These are phyloP conservation scores for Trigoniulus corallinus DNA, from an alignment of 1,140 invertebrate species.

Conservation along the genomic window DNA sequence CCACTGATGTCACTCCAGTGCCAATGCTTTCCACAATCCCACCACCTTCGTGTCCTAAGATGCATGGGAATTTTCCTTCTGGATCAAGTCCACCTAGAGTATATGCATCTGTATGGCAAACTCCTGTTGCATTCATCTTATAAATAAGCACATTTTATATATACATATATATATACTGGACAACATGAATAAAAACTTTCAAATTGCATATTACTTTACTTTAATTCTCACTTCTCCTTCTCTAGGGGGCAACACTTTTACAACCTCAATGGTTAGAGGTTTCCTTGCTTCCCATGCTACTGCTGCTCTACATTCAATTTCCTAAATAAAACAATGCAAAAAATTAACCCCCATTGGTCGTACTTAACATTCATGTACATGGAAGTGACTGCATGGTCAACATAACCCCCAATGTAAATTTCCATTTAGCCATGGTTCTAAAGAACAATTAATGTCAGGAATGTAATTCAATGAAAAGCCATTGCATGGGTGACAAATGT, in stretches of 20 bases:
- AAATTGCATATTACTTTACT: slow-evolving; percentile 3
- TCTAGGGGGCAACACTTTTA: slow-evolving; percentile 37
- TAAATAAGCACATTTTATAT: too few species aligned
- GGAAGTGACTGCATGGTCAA: too few species aligned
- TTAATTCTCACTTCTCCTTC: slow-evolving; percentile 38
- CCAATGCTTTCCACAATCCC: slow-evolving; percentile 94
- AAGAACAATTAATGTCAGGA: too few species aligned
- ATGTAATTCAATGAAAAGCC: too few species aligned
- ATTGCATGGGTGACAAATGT: too few species aligned
- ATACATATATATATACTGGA: too few species aligned
- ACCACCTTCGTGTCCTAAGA: slow-evolving; percentile 86
- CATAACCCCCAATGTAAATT: too few species aligned
- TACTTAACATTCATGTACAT: too few species aligned
- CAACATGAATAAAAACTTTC: slow-evolving; percentile 44
- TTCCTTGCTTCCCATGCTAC: slow-evolving; percentile 31
- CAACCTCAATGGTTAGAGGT: slow-evolving; percentile 33
- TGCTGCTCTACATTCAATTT: slow-evolving; percentile 32
- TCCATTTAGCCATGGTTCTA: too few species aligned
- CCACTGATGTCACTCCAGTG: slow-evolving; percentile 77
- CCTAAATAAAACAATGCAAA: too few species aligned
- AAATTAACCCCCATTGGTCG: too few species aligned
- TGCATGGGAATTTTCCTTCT: slow-evolving; percentile 82
- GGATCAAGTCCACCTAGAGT: slow-evolving; percentile 82
- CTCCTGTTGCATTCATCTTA: slow-evolving; percentile 71
- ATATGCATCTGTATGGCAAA: slow-evolving; percentile 97